These are phyloP conservation scores for Nezara viridula DNA, from an alignment of 2,888 invertebrate species.

Conservation along the genomic window DNA sequence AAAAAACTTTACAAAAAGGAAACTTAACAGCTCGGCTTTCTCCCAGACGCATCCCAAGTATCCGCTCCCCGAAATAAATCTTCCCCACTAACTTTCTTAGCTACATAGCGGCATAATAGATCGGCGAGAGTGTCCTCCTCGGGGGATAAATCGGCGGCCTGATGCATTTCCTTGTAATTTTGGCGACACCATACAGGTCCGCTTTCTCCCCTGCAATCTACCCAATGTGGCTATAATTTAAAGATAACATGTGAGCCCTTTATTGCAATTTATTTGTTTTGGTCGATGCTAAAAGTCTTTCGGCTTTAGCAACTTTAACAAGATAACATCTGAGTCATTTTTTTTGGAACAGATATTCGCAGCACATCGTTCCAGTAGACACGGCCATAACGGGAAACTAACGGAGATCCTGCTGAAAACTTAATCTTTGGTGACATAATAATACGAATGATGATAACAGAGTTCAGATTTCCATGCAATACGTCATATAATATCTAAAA, in stretches of 20 bases:
- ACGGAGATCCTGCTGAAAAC: neutral
- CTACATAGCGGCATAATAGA: conserved; percentile 39
- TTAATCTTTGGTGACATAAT: too few species aligned
- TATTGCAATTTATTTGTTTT: neutral
- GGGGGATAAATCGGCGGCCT: neutral
- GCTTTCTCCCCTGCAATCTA: conserved; percentile 17
- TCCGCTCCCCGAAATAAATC: conserved; percentile 2
- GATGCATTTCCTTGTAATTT: conserved; percentile 33
- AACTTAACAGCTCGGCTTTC: conserved; percentile 22
- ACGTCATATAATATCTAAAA: too few species aligned
- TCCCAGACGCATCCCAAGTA: conserved; percentile 44
- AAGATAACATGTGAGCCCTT: neutral
- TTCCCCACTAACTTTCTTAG: neutral
- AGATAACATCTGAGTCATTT: neutral
- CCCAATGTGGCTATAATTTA: neutral
- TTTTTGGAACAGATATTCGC: neutral
- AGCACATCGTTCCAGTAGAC: neutral
- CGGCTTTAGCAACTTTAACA: neutral
- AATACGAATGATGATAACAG: too few species aligned
- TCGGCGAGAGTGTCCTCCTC: conserved; percentile 8
- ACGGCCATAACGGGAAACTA: neutral
- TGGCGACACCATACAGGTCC: neutral
- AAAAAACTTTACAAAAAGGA: conserved; percentile 30
- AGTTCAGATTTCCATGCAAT: too few species aligned
- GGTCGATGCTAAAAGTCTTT: neutral